Base-by-base conservation (phyloP, 2,888 invertebrate genomes). In the Nomada ferruginata region DNA sequence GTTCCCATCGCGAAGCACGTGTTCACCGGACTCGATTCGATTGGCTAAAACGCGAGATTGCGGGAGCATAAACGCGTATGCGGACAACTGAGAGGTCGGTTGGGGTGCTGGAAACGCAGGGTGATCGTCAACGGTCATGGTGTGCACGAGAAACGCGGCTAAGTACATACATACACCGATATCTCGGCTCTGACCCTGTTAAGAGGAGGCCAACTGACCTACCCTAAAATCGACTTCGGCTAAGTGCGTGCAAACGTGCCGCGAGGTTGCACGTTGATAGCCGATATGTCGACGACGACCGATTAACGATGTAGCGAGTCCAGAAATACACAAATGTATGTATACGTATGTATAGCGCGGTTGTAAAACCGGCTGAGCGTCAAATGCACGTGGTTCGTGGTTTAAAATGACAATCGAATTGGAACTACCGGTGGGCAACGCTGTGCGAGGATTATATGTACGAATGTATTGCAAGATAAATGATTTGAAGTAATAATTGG, bases 81-180 rank as follows among this genome's bases (percentile, higher is more conserved):
- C 70, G 42, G 29, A 52, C 29, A 75, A 65, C 15, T 29, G 29
- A n/a, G 4, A 20, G 44, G 63, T 5, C 7, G 11, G 50, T 47
- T 23, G 68, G 77, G 77, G 73, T 66, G 59, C 73, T 70, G 57
- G 64, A 76, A 79, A 64, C 65, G 60, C 18, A 29, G 70, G 76
- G 57, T 50, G 82, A 74, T 76, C 36, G 84, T 84, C 87, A 87
- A 81, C 81, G 78, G 81, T 83, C 44, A 53, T 61, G 59, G 63
- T 53, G 59, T 42, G 74, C 47, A 26, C 79, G 75, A 82, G 73
- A 42, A 70, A 70, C 69, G 72, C n/a, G 74, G 55, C 42, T 3
- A n/a, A 23, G 23, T 42, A 9, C 60, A 18, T 36, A 15, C 7
- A 65, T 53, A 52, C 73, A 50, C 52, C 72, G 53, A 70, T 78